Conservation (phyloP, 2,113 vertebrate species). For the Passer montanus region DNA sequence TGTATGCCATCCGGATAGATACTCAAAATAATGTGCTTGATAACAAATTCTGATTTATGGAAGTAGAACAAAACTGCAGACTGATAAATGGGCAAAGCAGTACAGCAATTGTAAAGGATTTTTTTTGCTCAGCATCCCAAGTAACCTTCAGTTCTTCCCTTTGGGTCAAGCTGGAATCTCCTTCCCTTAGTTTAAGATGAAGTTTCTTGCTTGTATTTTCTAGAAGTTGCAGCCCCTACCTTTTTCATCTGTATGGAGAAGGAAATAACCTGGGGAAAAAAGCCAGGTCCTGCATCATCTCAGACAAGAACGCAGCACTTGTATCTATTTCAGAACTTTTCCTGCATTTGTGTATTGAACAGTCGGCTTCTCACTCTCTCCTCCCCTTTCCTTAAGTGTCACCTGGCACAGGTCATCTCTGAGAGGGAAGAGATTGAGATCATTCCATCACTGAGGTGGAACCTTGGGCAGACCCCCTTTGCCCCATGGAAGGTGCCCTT, state of each 20-base stretch:
- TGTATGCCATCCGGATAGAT: accelerated
- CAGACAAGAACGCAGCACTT: not conserved
- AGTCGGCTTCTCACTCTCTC: not conserved
- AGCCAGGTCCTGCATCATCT: not conserved
- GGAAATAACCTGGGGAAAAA: not conserved
- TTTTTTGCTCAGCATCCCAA: not conserved
- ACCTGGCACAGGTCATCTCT: not conserved
- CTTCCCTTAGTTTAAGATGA: not conserved
- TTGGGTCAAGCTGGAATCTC: not conserved
- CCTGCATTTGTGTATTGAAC: not conserved
- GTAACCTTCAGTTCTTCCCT: not conserved
- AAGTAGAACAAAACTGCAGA: not conserved
- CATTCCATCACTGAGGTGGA: not conserved
- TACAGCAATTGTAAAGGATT: not conserved
- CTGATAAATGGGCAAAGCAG: not conserved
- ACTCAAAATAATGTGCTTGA: not conserved
- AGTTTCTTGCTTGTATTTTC: not conserved
- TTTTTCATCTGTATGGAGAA: not conserved
- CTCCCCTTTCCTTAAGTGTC: not conserved
- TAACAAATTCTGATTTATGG: not conserved
- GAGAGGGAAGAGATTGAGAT: not conserved
- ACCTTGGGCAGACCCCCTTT: not conserved
- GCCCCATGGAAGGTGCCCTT: not conserved
- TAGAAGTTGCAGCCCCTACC: not conserved
- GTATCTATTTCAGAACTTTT: not conserved